Percentiles rank a stretch among this genome's conserved stretches.
Evolutionary conservation across 1,140 invertebrate genomes (phyloP).

Genomic region (Mylabris phalerata): DNA sequence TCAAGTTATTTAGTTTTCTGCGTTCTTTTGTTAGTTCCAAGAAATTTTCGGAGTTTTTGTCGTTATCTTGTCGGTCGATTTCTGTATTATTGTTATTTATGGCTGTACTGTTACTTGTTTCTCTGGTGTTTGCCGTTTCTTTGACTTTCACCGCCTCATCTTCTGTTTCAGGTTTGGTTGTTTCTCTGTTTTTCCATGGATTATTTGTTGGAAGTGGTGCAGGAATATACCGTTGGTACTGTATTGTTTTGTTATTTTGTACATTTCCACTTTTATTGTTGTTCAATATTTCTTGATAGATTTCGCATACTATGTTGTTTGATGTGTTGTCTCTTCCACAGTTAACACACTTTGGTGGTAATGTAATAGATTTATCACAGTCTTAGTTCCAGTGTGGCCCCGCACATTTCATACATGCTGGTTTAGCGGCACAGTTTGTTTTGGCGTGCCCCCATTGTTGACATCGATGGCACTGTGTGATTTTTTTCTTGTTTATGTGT

Average conservation of each 20-base stretch:
- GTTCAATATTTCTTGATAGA: not conserved
- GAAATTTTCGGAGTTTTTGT: too few species aligned
- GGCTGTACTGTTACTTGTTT: not conserved
- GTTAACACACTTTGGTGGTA: constrained; percentile 1
- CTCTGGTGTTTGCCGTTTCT: not conserved
- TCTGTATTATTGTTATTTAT: too few species aligned
- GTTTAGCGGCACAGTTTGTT: constrained; percentile 26
- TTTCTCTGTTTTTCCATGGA: not conserved
- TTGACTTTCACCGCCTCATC: not conserved
- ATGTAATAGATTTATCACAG: constrained; percentile 21
- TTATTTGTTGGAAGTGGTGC: not conserved
- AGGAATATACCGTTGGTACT: not conserved
- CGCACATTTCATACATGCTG: constrained; percentile 38
- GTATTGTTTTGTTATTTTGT: not conserved
- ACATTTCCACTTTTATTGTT: not conserved
- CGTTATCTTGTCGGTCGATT: too few species aligned
- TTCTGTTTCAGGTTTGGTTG: not conserved
- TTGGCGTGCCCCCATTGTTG: constrained; percentile 39
- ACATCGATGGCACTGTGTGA: constrained; percentile 34
- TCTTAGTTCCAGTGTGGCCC: constrained; percentile 31
- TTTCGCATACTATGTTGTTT: not conserved
- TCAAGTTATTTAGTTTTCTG: too few species aligned
- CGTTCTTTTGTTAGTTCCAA: too few species aligned
- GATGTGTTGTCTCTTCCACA: constrained; percentile 1
- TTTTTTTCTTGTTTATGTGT: constrained; percentile 21